phyloP scores from a whole-genome alignment of 2,888 invertebrate species.

The Julus scanicus region DNA sequence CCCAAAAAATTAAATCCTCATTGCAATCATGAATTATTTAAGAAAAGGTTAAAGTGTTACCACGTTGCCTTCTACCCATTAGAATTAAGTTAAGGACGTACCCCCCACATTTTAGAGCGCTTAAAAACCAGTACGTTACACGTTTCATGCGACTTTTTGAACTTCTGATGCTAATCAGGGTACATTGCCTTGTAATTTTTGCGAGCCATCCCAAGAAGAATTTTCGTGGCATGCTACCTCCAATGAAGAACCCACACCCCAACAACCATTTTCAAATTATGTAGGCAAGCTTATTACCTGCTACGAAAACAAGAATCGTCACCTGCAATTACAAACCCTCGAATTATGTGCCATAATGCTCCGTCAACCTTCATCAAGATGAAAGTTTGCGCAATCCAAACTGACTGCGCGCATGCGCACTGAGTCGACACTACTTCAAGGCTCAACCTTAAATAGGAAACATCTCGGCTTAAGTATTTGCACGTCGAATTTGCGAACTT shows the following conservation, averaged over 20 bases:
- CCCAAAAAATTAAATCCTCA: constrained; percentile 16
- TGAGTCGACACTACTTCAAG: neutral
- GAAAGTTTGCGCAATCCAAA: neutral
- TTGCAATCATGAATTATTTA: constrained; percentile 36
- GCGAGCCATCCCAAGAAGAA: neutral
- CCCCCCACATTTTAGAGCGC: neutral
- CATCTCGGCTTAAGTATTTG: constrained; percentile 30
- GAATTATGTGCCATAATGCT: constrained; percentile 2
- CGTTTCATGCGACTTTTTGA: constrained; percentile 35
- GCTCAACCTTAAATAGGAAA: constrained; percentile 8
- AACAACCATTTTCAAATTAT: neutral
- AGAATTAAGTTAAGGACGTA: neutral
- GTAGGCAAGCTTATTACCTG: neutral
- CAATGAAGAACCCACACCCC: neutral
- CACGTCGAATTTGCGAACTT: constrained; percentile 17
- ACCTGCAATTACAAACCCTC: neutral
- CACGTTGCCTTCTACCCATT: neutral
- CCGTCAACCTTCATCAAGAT: neutral
- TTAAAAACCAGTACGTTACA: neutral
- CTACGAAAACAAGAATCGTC: constrained; percentile 18
- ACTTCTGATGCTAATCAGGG: neutral
- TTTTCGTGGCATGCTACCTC: neutral
- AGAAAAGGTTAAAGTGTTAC: neutral
- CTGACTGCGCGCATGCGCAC: neutral
- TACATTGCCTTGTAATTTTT: neutral